Evolutionary conservation across 2,113 vertebrate species (phyloP).

Genomic region (Hippocampus comes): DNA sequence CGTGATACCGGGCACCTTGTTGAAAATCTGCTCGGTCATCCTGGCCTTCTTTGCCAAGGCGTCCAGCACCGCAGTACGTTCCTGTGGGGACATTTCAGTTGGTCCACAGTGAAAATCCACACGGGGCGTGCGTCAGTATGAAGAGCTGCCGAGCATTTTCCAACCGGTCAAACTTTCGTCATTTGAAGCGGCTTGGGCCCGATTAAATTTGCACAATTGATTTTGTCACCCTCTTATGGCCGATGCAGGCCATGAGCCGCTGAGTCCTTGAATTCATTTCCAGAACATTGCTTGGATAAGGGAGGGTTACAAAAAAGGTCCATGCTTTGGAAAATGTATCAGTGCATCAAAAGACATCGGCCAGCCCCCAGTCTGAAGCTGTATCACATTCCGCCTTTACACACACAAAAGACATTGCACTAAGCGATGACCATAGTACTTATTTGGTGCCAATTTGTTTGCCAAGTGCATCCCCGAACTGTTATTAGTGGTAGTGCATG

Average conservation of each 20-base stretch:
- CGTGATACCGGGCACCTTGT: slow-evolving; percentile 76
- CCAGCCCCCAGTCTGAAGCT: too few relatives aligned
- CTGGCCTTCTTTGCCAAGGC: slow-evolving; percentile 79
- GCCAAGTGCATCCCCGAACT: not conserved
- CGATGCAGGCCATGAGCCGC: not conserved
- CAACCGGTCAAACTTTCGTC: not conserved
- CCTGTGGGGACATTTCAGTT: slow-evolving; percentile 60
- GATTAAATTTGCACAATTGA: not conserved
- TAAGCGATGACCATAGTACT: not conserved
- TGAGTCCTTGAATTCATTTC: not conserved
- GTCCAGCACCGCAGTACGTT: slow-evolving; percentile 73
- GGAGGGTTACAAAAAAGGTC: too few relatives aligned
- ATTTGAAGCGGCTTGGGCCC: not conserved
- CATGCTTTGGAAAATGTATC: too few relatives aligned
- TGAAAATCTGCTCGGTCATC: slow-evolving; percentile 81
- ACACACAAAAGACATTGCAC: not conserved
- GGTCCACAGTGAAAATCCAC: too few relatives aligned
- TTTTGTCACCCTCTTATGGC: slow-evolving; percentile 7
- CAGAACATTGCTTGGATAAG: too few relatives aligned
- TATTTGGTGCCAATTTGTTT: too few relatives aligned
- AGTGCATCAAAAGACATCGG: too few relatives aligned
- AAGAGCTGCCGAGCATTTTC: not conserved
- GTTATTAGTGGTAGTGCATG: not conserved
- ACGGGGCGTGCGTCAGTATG: too few relatives aligned
- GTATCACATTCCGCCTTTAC: not conserved